Conservation (phyloP, 2,113 vertebrate species). For the Cavia porcellus region DNA sequence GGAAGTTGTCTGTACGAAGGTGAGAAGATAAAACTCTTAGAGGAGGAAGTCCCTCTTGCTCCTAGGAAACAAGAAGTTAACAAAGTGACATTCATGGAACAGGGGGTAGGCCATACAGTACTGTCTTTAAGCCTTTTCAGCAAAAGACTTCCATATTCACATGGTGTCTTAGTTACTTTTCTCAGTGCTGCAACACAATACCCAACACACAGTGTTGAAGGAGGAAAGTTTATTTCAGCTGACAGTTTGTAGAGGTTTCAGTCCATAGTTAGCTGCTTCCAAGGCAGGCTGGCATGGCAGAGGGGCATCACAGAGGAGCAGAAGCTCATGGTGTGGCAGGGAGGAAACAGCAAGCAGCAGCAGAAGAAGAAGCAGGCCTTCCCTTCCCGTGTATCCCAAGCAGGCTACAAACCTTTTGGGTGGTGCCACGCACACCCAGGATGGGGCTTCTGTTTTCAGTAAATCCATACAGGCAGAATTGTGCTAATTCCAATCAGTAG, state of each 20-base stretch:
- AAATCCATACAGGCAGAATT: not conserved
- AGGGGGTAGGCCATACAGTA: no score
- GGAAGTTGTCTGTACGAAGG: not conserved
- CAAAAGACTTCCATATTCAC: not conserved
- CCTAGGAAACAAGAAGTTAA: not conserved
- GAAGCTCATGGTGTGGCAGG: not conserved
- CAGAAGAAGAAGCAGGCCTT: not conserved
- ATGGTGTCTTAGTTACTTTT: not conserved
- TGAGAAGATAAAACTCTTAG: not conserved
- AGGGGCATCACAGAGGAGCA: not conserved
- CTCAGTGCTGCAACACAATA: not conserved
- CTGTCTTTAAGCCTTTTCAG: not conserved
- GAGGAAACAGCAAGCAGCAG: not conserved
- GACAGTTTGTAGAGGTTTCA: not conserved
- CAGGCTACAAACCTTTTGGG: not conserved
- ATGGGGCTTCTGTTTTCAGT: not conserved
- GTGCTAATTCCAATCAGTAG: not conserved
- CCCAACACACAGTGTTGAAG: not conserved
- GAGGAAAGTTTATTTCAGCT: not conserved
- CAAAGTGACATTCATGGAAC: not conserved
- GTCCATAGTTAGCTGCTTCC: not conserved
- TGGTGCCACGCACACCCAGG: not conserved
- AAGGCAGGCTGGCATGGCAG: not conserved
- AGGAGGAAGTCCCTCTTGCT: not conserved
- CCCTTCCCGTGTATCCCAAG: not conserved